Evolutionary conservation across 53 echinoderm and acorn worm species (phyloP).

Genomic region (Actinopyga echinites): DNA sequence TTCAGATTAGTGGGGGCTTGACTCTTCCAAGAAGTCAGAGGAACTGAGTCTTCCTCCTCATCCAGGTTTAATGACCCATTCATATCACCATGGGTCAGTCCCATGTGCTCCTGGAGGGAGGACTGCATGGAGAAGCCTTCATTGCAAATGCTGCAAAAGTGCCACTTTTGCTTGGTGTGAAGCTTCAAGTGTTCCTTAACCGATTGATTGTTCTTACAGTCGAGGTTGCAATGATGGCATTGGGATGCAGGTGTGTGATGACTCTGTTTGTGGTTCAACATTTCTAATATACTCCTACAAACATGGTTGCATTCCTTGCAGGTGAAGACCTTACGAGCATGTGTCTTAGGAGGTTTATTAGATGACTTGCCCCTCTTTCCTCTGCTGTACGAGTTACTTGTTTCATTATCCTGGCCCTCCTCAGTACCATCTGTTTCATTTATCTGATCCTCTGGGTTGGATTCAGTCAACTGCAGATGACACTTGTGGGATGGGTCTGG

Average conservation of each 20-base stretch:
- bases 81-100: neutral
- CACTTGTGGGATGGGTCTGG: slow-evolving; percentile 33
- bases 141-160: slow-evolving; percentile 25
- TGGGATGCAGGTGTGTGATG: slow-evolving; percentile 20
- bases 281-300: slow-evolving; percentile 19
- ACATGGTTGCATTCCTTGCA: slow-evolving; percentile 11
- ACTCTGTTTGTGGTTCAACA: slow-evolving; percentile 24
- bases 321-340: slow-evolving; percentile 10
- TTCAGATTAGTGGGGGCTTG: too few species aligned
- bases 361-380: neutral
- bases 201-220: neutral
- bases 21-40: too few species aligned
- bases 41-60: too few species aligned
- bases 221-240: slow-evolving; percentile 27
- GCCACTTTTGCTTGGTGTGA: slow-evolving; percentile 32
- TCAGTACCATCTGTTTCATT: neutral
- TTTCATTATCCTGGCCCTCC: neutral
- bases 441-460: too few species aligned
- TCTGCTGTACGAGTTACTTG: neutral
- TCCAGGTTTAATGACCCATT: neutral
- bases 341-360: neutral
- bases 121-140: slow-evolving; percentile 19
- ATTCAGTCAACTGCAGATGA: neutral
- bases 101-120: neutral
- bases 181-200: slow-evolving; percentile 26